Evolutionary conservation across 2,113 vertebrate genomes (phyloP).

Genomic region (Mus musculus): DNA sequence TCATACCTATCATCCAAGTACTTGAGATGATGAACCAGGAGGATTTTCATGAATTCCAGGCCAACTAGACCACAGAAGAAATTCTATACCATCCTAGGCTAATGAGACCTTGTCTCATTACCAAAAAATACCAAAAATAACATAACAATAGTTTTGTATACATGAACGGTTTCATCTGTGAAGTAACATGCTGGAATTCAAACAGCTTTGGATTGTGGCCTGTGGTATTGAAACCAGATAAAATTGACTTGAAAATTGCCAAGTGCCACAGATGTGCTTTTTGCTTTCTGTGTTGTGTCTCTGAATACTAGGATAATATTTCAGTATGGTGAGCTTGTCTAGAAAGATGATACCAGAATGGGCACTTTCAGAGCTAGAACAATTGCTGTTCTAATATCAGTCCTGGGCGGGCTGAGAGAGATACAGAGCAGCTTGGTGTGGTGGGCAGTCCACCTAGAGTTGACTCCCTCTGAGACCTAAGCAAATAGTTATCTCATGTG

Average conservation of each 20-base stretch:
- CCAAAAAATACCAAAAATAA: neutral
- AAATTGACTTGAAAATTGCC: neutral
- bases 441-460: neutral
- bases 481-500: slow-evolving; percentile 49
- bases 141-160: neutral
- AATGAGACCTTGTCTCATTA: neutral
- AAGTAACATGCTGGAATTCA: too few species aligned
- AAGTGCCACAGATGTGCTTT: neutral
- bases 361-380: neutral
- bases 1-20: neutral
- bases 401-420: neutral
- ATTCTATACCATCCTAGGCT: neutral
- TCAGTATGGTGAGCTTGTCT: neutral
- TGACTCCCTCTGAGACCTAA: neutral
- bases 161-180: neutral
- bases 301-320: neutral
- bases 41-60: neutral
- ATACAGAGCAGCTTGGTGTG: neutral
- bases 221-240: neutral
- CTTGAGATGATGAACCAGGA: neutral
- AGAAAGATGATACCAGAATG: neutral
- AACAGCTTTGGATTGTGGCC: neutral
- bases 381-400: neutral
- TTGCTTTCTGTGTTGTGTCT: slow-evolving; percentile 6
- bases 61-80: neutral